A percentile compares a stretch with the other conserved stretches of the same genome.
phyloP scores from a whole-genome alignment of 1,140 invertebrate species.

The Trichomalopsis sarcophagae region DNA sequence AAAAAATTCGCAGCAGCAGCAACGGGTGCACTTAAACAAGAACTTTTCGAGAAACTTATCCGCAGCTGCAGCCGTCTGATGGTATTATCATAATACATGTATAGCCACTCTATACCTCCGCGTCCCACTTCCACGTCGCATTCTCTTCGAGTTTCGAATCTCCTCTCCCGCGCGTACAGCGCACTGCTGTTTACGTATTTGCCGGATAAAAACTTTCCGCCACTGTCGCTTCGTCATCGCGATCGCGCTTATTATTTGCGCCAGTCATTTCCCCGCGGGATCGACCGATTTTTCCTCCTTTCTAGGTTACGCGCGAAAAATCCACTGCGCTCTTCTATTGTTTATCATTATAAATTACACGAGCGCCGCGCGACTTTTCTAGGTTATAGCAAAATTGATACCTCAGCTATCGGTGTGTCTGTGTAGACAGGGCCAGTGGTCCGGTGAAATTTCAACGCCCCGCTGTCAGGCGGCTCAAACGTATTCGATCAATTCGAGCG shows the following conservation, averaged over 20 bases:
- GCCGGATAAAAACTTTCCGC: slow-evolving; percentile 29
- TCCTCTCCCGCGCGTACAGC: not conserved
- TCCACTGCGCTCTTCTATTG: not conserved
- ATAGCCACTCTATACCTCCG: not conserved
- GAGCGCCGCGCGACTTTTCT: too few relatives aligned
- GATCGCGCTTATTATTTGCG: not conserved
- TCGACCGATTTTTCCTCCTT: not conserved
- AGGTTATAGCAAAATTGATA: too few relatives aligned
- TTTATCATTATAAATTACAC: too few relatives aligned
- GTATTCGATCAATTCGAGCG: too few relatives aligned
- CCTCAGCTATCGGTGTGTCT: not conserved
- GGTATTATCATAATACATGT: slow-evolving; percentile 6
- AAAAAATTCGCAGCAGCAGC: too few relatives aligned
- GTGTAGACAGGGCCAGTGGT: too few relatives aligned
- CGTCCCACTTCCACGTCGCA: not conserved
- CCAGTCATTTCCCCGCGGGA: not conserved
- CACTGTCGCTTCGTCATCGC: not conserved
- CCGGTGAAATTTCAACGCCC: not conserved
- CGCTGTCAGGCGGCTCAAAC: too few relatives aligned
- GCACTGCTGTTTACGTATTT: slow-evolving; percentile 50
- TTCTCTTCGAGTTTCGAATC: slow-evolving; percentile 51
- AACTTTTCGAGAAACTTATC: slow-evolving; percentile 12
- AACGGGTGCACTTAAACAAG: too few relatives aligned
- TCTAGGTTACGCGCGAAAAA: not conserved
- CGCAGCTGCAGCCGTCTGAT: slow-evolving; percentile 32